Evolutionary conservation across 1,140 invertebrate genomes (phyloP).

Genomic region (Platorchestia sp.): DNA sequence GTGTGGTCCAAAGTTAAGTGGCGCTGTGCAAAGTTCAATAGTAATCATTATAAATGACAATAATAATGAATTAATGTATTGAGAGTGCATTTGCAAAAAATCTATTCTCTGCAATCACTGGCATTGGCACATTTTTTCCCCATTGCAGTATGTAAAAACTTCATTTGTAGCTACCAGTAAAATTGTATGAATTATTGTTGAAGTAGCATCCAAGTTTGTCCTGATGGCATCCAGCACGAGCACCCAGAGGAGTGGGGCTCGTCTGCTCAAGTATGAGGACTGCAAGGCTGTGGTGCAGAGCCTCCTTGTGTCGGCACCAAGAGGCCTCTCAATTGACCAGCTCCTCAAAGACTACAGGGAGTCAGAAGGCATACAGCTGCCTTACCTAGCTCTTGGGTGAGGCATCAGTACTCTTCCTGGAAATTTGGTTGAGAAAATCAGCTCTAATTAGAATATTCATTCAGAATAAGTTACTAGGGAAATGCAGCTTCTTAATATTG

Average conservation of each 20-base stretch:
- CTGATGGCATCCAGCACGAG: background rate
- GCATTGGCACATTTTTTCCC: background rate
- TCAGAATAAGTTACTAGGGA: no score
- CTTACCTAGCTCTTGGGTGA: background rate
- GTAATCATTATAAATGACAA: no score
- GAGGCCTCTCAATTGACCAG: background rate
- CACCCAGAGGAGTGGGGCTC: background rate
- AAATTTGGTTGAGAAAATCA: no score
- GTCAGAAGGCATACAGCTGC: background rate
- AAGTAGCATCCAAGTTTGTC: background rate
- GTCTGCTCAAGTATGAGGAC: background rate
- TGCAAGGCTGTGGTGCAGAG: constrained; percentile 22
- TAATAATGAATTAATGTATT: no score
- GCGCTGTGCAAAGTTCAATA: no score
- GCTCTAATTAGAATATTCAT: no score
- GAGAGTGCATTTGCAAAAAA: no score
- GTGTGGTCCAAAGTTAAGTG: no score
- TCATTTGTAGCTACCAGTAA: background rate
- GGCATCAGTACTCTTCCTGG: no score
- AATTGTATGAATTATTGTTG: background rate
- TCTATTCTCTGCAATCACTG: background rate
- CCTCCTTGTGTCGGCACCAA: background rate
- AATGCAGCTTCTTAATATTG: no score
- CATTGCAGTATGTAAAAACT: background rate
- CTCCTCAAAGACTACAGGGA: background rate